These are phyloP conservation scores for Amiota mariae DNA, from an alignment of 2,888 invertebrate species.

Conservation along the genomic window DNA sequence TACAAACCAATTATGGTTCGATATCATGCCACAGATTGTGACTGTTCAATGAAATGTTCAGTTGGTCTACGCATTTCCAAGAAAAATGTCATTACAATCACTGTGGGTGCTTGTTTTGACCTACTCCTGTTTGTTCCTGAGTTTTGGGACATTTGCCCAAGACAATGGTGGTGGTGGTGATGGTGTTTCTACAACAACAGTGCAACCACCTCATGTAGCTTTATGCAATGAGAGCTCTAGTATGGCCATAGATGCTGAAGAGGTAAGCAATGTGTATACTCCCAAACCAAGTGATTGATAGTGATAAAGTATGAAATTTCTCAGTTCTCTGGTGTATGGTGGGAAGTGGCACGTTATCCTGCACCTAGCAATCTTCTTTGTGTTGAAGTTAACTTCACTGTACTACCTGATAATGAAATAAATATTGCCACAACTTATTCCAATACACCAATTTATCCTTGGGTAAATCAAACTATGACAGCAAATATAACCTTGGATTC, in stretches of 20 bases:
- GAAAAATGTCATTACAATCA: constrained; percentile 6
- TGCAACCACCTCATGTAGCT: background rate
- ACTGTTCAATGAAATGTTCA: constrained; percentile 22
- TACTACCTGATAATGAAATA: constrained; percentile 42
- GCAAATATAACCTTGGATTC: constrained; percentile 44
- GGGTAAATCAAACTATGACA: constrained; percentile 55
- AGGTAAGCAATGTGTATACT: background rate
- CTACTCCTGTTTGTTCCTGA: constrained; percentile 35
- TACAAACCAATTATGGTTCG: constrained; percentile 3
- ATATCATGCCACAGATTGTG: background rate
- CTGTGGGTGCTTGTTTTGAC: constrained; percentile 34
- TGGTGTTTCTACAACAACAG: background rate
- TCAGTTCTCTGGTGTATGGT: constrained; percentile 42
- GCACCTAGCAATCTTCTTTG: constrained; percentile 41
- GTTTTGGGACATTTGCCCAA: constrained; percentile 35
- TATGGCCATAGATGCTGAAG: background rate
- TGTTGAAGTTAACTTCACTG: constrained; percentile 48
- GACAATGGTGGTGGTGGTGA: background rate
- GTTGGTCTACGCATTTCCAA: constrained; percentile 29
- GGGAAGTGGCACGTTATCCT: constrained; percentile 35
- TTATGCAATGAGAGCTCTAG: constrained; percentile 39
- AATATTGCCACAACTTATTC: constrained; percentile 53
- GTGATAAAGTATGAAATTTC: too few species aligned
- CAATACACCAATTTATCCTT: constrained; percentile 45
- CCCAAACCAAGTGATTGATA: too few species aligned